Evolutionary conservation across 1,140 invertebrate species (phyloP), one percentile per base, ranked within the genome.

Genomic region (Trypoxylus dichotomus): DNA sequence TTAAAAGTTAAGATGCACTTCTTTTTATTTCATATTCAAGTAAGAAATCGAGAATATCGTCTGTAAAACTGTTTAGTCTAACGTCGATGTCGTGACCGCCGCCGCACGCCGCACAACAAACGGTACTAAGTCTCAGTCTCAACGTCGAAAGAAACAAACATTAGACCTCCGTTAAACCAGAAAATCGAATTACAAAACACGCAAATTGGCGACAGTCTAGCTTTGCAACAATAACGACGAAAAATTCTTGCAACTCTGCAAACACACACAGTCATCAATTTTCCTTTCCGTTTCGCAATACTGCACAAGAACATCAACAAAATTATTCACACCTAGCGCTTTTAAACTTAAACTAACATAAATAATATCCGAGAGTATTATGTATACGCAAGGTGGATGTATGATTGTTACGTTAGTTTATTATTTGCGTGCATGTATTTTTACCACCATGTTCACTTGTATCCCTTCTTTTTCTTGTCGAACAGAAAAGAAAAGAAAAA

Each of bases 141-240:
- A 68, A 68, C 60, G 21, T 68, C 60, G 19, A 68, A 68, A 68
- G 60, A 68, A 68, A 68, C 60, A 29, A 68, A 25, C 47, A 68
- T 24, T 2, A 68, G 60, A 68, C 60, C 60, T 68, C 60, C 60
- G 60, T 68, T 68, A 68, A 68, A 68, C 60, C 60, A 68, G 60
- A 68, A 68, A 68, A 68, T 68, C 60, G 60, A 68, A 68, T 68
- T 68, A 68, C 60, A 68, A 68, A 68, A 68, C 60, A 68, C 60
- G 60, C 60, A 68, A 68, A 68, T 68, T 68, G 60, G 60, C 60
- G 60, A 68, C 60, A 68, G 60, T 68, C 60, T 68, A 68, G 60
- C 60, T 68, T 68, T 25, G 24, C 24, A 68, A 68, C 15, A 58
- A 24, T 24, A 24, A 68, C 60, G 60, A 68, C 60, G 27, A 63